Evolutionary conservation across 1,140 invertebrate genomes (phyloP).

Genomic region (Alviniconcha marisindica): DNA sequence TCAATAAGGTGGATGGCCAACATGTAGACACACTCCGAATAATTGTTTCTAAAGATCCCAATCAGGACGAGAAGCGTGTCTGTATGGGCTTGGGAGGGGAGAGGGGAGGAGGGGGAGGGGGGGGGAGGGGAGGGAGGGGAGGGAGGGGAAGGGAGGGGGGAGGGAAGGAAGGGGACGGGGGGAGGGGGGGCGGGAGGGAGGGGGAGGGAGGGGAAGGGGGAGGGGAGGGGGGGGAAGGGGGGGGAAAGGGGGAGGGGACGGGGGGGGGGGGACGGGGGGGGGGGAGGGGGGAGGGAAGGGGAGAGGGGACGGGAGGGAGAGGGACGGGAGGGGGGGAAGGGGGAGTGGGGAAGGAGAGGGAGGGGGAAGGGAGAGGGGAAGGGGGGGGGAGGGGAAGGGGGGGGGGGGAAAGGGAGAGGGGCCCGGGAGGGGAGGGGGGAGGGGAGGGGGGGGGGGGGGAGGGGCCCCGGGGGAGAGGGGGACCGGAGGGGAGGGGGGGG

Average conservation of each 20-base stretch:
- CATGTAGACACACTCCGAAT: too few species aligned
- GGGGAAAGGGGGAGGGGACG: too few species aligned
- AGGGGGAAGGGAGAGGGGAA: background rate
- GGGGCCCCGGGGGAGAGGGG: too few species aligned
- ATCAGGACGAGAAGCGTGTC: too few species aligned
- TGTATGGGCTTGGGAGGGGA: too few species aligned
- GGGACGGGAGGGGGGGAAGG: background rate
- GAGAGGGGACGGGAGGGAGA: background rate
- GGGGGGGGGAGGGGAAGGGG: background rate
- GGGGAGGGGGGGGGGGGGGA: background rate
- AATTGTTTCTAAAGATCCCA: too few species aligned
- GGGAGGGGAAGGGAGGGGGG: background rate
- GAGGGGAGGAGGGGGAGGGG: background rate
- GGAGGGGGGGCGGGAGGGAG: background rate
- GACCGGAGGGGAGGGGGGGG: too few species aligned
- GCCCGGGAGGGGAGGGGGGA: background rate
- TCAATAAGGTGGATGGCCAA: too few species aligned
- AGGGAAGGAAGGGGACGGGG: background rate
- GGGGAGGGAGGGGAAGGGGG: background rate
- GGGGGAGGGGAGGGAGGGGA: background rate
- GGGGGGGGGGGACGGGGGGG: background rate
- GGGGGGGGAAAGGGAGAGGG: background rate
- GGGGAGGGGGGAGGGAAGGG: background rate
- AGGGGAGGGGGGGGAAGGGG: background rate
- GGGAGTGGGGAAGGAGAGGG: background rate